Evolutionary conservation across 2,113 vertebrate species (phyloP).

Genomic region (Cyanistes caeruleus): DNA sequence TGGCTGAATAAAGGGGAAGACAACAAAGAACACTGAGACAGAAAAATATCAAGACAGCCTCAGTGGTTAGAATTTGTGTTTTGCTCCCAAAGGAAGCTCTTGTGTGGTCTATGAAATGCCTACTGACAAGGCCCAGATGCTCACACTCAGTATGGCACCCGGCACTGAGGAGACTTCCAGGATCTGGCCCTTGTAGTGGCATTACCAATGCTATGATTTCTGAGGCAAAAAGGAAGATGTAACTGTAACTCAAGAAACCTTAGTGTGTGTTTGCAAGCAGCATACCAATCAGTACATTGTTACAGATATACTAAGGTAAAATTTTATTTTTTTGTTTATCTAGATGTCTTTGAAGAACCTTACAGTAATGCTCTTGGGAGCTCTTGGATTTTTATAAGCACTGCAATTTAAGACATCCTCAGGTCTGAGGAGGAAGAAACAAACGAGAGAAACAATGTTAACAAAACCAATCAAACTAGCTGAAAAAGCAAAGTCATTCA

Average conservation of each 20-base stretch:
- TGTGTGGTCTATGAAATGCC: not conserved
- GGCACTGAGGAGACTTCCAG: not conserved
- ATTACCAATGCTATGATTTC: not conserved
- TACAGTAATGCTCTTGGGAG: not conserved
- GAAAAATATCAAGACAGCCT: not conserved
- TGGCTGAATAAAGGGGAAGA: conserved; percentile 73
- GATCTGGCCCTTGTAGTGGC: not conserved
- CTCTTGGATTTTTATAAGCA: not conserved
- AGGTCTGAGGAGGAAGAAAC: not conserved
- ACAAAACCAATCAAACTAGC: not conserved
- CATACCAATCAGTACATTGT: not conserved
- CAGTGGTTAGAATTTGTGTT: not conserved
- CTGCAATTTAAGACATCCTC: not conserved
- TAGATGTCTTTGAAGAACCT: not conserved
- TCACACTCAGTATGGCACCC: not conserved
- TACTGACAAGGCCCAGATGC: not conserved
- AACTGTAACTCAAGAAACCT: not conserved
- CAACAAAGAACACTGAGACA: not conserved
- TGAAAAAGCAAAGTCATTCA: not conserved
- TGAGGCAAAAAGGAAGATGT: not conserved
- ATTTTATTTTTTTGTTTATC: not conserved
- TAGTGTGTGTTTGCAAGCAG: not conserved
- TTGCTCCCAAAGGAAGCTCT: not conserved
- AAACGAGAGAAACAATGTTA: not conserved
- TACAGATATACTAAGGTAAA: not conserved